Conservation (phyloP, 1,140 invertebrate genomes). For the Drosophila punjabiensis region DNA sequence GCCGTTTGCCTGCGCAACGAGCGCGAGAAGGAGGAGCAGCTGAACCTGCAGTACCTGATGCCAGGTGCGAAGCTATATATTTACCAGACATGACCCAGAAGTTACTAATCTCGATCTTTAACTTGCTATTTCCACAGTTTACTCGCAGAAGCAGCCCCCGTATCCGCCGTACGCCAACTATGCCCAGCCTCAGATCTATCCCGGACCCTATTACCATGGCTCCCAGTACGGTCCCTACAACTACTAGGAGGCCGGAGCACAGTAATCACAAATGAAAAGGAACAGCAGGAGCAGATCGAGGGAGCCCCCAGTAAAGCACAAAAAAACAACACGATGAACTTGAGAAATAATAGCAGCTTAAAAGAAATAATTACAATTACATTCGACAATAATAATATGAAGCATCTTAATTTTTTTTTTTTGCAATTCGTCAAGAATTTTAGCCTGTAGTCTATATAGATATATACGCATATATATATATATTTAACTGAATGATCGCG, state of each 20-base stretch:
- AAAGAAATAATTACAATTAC: slow-evolving; percentile 34
- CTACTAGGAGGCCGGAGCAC: slow-evolving; percentile 87
- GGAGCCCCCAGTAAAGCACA: slow-evolving; percentile 24
- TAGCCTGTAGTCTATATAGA: slow-evolving; percentile 57
- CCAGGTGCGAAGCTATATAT: slow-evolving; percentile 89
- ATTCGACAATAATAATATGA: slow-evolving; percentile 48
- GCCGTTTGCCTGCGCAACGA: slow-evolving; percentile 97
- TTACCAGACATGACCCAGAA: no score
- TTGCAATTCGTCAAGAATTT: slow-evolving; percentile 63
- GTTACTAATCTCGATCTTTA: slow-evolving; percentile 2
- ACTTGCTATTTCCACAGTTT: slow-evolving; percentile 88
- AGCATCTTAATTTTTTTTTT: slow-evolving; percentile 55
- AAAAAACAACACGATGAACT: slow-evolving; percentile 15
- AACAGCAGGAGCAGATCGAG: slow-evolving; percentile 17
- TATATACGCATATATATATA: slow-evolving; percentile 30
- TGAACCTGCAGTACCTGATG: slow-evolving; percentile 99
- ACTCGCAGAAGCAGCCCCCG: slow-evolving; percentile 95
- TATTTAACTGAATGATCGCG: slow-evolving; percentile 46
- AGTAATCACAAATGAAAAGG: slow-evolving; percentile 47
- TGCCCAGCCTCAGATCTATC: slow-evolving; percentile 92
- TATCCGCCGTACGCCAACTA: slow-evolving; percentile 95
- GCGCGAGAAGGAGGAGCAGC: slow-evolving; percentile 95
- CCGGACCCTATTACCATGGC: slow-evolving; percentile 95
- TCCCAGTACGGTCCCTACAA: slow-evolving; percentile 97
- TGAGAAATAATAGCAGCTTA: slow-evolving; percentile 6